Evolutionary conservation across 2,888 invertebrate species (phyloP), one percentile per base, ranked within the genome.

Genomic region (Laspeyria flexula): DNA sequence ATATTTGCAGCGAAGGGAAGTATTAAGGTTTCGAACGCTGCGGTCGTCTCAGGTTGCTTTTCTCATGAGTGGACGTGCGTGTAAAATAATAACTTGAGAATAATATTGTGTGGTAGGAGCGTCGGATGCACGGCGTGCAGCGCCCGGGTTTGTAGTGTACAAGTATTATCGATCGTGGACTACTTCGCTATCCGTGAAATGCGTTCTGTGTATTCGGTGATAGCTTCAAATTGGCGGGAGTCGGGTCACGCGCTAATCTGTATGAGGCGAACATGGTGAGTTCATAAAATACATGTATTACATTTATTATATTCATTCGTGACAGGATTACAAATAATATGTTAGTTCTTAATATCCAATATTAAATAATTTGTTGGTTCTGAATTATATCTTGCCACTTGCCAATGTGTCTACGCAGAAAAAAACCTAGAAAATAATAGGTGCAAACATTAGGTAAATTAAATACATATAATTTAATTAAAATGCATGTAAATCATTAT

Each of bases 31-130:
- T 92, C 91, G 89, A 86, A 81, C 88, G 83, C 81, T 92, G 91
- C 88, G 92, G 92, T 92, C 91, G 90, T 90, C 88, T 92, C 92
- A 84, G 74, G 89, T 92, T 91, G 87, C 92, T 90, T 92, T 92
- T 92, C 92, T 91, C 92, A 91, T 91, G 92, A 90, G 90, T 91
- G 90, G 88, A 90, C 88, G 86, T 88, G 87, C 86, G 84, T 89
- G 90, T 90, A 90, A 90, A 90, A 84, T 91, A 88, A 92, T 91
- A 91, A 91, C 88, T 89, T 87, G 88, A 86, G 86, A 91, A 83
- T 88, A 85, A 83, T 86, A 85, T n/a, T 83, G 87, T 86, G 85
- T 75, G 81, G 87, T 85, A 81, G 83, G 72, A 85, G 77, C 86
- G 86, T 79, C 82, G 81, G 83, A 71, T 77, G 83, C 75, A 80